Percentiles rank a stretch among this genome's conserved stretches.
phyloP scores from a whole-genome alignment of 1,140 invertebrate species.

The Drosophila yakuba region DNA sequence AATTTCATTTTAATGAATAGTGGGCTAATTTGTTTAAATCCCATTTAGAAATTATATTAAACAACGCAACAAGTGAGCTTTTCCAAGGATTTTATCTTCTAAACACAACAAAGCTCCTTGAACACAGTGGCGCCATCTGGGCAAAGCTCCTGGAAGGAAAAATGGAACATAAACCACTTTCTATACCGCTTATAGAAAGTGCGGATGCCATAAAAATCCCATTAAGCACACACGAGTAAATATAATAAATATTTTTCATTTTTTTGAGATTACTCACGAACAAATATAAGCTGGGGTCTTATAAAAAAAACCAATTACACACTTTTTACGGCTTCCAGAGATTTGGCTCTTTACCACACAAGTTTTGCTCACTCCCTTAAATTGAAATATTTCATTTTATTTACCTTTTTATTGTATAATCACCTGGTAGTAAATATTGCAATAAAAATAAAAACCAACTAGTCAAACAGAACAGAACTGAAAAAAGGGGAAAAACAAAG shows the following conservation, averaged over 20 bases:
- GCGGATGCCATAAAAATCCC: constrained; percentile 38
- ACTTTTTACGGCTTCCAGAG: constrained; percentile 31
- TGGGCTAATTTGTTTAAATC: no score
- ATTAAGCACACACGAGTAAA: constrained; percentile 24
- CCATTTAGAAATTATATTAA: no score
- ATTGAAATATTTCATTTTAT: constrained; percentile 16
- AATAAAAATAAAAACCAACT: constrained; percentile 45
- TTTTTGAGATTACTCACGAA: constrained; percentile 34
- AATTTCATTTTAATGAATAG: no score
- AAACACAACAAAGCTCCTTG: constrained; percentile 44
- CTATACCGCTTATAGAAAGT: constrained; percentile 37
- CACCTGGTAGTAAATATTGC: constrained; percentile 4
- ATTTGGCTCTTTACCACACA: constrained; percentile 1
- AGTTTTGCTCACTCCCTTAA: neutral
- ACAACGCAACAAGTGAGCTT: constrained; percentile 53
- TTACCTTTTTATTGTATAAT: constrained; percentile 26
- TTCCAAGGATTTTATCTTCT: constrained; percentile 41
- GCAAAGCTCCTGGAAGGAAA: constrained; percentile 37
- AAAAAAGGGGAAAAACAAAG: constrained; percentile 31
- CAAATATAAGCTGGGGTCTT: constrained; percentile 33
- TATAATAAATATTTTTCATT: constrained; percentile 32
- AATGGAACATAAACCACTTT: constrained; percentile 25
- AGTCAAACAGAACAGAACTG: constrained; percentile 44
- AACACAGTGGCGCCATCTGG: constrained; percentile 50
- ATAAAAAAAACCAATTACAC: constrained; percentile 10